Percentiles rank a stretch among this genome's conserved stretches.
phyloP scores from a whole-genome alignment of 2,113 vertebrate genomes.

The Riparia riparia region DNA sequence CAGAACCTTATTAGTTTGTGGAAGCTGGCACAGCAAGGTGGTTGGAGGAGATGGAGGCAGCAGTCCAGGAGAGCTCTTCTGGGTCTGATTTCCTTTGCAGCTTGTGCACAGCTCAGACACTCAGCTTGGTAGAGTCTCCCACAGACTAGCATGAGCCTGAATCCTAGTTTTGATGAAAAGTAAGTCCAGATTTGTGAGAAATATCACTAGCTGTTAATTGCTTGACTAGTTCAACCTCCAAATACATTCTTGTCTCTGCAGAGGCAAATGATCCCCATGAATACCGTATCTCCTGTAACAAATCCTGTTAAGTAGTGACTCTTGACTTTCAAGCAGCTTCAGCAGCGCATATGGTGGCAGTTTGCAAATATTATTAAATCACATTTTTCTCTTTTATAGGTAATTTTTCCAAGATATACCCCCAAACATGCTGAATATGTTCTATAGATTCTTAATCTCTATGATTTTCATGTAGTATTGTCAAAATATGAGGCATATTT shows the following conservation, averaged over 20 bases:
- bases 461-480: not conserved
- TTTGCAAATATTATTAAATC: slow-evolving; percentile 31
- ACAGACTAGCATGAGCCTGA: not conserved
- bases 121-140: not conserved
- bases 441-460: slow-evolving; percentile 31
- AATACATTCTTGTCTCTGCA: not conserved
- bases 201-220: not conserved
- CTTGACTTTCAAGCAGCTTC: not conserved
- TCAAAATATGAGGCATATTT: not conserved
- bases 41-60: not conserved
- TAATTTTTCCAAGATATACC: slow-evolving; percentile 18
- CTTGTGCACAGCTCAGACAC: not conserved
- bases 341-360: not conserved
- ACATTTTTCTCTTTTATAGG: not conserved
- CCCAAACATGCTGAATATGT: not conserved
- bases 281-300: not conserved
- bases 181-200: not conserved
- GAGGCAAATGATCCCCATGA: not conserved
- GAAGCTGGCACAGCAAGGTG: not conserved
- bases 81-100: not conserved
- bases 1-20: not conserved
- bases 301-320: not conserved
- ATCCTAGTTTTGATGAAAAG: not conserved
- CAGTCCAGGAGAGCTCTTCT: not conserved
- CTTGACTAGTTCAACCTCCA: not conserved